Conservation (phyloP, 2,797 vertebrate species). For the Lemur catta region DNA sequence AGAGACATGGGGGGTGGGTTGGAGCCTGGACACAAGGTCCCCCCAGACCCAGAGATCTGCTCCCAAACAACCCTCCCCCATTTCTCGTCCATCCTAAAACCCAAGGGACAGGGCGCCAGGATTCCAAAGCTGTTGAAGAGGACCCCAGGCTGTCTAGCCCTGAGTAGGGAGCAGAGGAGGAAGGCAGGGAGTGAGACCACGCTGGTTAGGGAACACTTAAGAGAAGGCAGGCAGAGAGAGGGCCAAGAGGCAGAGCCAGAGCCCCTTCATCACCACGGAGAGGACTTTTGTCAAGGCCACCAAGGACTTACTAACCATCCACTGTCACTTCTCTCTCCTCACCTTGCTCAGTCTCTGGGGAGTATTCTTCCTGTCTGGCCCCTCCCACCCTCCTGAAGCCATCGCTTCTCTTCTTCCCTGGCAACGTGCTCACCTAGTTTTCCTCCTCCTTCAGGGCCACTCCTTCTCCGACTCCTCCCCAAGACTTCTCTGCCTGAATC, state of each 20-base stretch:
- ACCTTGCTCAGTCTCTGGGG: accelerated
- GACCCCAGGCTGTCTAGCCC: neutral
- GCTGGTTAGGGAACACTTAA: neutral
- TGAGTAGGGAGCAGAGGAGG: neutral
- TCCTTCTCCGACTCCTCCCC: neutral
- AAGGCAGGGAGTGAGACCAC: neutral
- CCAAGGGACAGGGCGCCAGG: neutral
- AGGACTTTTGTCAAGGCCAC: neutral
- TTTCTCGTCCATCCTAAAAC: neutral
- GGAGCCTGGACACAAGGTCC: neutral
- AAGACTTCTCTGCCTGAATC: neutral
- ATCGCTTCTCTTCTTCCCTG: neutral
- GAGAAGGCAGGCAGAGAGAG: neutral
- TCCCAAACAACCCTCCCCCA: neutral
- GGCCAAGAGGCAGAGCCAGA: neutral
- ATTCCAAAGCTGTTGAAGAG: neutral
- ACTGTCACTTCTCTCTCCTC: neutral
- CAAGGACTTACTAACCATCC: neutral
- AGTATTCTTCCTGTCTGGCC: accelerated
- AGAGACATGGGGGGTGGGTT: neutral
- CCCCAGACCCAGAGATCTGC: neutral
- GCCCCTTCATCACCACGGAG: neutral
- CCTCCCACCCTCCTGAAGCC: accelerated
- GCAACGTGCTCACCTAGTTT: neutral
- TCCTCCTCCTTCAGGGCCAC: neutral